Evolutionary conservation across 2,888 invertebrate genomes (phyloP).

Genomic region (Eucera pruinosa): DNA sequence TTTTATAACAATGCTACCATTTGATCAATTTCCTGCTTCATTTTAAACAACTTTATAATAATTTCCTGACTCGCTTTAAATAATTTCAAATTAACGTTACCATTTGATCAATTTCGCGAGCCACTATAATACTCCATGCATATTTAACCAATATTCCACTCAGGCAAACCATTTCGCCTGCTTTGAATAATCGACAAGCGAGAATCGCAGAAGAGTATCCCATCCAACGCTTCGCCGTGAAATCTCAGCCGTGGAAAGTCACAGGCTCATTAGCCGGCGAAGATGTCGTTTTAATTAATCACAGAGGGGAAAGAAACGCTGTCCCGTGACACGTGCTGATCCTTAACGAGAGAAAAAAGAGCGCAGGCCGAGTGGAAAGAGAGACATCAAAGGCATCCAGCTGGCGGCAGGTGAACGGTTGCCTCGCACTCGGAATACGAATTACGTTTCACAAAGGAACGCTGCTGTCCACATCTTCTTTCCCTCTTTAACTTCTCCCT

Average conservation of each 20-base stretch:
- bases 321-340: slow-evolving; percentile 10
- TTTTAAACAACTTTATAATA: no score
- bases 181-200: no score
- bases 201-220: no score
- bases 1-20: no score
- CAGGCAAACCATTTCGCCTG: no score
- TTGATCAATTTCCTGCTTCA: no score
- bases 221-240: no score
- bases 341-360: slow-evolving; percentile 39
- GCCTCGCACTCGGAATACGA: slow-evolving; percentile 50
- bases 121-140: no score
- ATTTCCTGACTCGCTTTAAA: no score
- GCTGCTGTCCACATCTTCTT: slow-evolving; percentile 20
- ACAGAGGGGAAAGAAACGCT: slow-evolving; percentile 14
- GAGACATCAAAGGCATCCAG: slow-evolving; percentile 51
- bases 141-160: no score
- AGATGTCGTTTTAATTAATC: slow-evolving; percentile 52
- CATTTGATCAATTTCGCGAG: no score
- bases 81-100: no score
- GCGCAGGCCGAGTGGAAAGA: not conserved
- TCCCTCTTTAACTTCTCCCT: slow-evolving; percentile 7
- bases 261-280: slow-evolving; percentile 32
- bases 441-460: slow-evolving; percentile 55
- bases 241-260: not conserved
- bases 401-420: slow-evolving; percentile 41